Percentiles rank a stretch among this genome's conserved stretches.
Evolutionary conservation across 1,140 invertebrate species (phyloP).

Genomic region (Cyphomyrmex costatus): DNA sequence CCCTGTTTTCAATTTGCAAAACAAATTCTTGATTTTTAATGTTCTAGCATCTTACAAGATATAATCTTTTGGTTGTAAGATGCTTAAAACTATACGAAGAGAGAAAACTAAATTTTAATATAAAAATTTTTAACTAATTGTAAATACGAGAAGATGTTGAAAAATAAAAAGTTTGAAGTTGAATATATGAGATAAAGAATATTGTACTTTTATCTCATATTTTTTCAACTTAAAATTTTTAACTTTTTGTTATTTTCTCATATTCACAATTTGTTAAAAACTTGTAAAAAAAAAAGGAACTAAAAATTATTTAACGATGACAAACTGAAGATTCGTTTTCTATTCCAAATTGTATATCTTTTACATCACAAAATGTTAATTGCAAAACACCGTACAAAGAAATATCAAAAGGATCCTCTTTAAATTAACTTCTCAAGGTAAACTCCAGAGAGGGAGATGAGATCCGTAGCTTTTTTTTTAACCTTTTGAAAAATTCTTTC

Average conservation of each 20-base stretch:
- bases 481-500: neutral
- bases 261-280: neutral
- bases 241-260: too few relatives aligned
- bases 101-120: neutral
- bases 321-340: neutral
- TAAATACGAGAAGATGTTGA: too few relatives aligned
- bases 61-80: neutral
- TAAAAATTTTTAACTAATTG: too few relatives aligned
- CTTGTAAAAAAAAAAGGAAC: neutral
- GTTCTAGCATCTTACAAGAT: conserved; percentile 1
- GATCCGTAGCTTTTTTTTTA: neutral
- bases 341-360: neutral
- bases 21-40: conserved; percentile 3
- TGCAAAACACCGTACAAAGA: neutral
- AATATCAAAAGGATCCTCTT: neutral
- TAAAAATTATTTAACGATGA: neutral
- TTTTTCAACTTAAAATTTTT: neutral
- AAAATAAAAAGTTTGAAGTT: too few relatives aligned
- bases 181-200: too few relatives aligned
- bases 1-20: neutral
- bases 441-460: neutral
- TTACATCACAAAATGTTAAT: neutral
- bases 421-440: neutral
- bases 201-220: neutral
- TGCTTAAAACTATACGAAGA: neutral